Base-by-base conservation (phyloP, 1,140 invertebrate species). In the Metaphire vulgaris region DNA sequence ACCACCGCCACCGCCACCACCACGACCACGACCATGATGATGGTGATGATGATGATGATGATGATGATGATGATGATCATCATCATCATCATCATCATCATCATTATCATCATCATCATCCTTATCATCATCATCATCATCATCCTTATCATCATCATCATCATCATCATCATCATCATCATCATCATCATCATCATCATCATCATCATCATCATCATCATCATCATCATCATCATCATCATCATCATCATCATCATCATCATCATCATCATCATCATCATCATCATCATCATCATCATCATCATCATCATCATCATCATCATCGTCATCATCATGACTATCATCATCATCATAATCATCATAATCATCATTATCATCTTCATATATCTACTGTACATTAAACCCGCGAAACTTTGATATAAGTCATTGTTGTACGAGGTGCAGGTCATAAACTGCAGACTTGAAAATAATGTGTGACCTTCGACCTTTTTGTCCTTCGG, bases 101-200 rank as follows among this genome's bases (percentile, higher is more conserved):
- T 21, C 41, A 56, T 56, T 21, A 56, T 56, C 41, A 56, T 56
- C 41, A 56, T 56, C 41, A 56, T 56, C 41, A 56, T 56, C 41
- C 21, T 56, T 21, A 56, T 56, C 41, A 56, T 21, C 41, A 56
- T 56, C 41, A 56, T 56, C 41, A 56, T 56, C 41, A 56, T 56
- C 41, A 56, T 21, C 41, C 6, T 21, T 21, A 56, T 21, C 41
- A 56, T 21, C 41, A 56, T 21, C 41, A 56, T 56, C 41, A 56
- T 56, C 41, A 56, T 56, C 41, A 56, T 56, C 41, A 56, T 56
- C 41, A 56, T 56, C 41, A 56, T 56, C 41, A 56, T 56, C 41
- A 56, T 56, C 41, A 56, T 21, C 41, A 56, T 21, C 41, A 56
- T 21, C 41, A 56, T 21, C 41, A 56, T 21, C 41, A 56, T 21